Base-by-base conservation (phyloP, 1,140 invertebrate genomes). In the Pogonomyrmex californicus region DNA sequence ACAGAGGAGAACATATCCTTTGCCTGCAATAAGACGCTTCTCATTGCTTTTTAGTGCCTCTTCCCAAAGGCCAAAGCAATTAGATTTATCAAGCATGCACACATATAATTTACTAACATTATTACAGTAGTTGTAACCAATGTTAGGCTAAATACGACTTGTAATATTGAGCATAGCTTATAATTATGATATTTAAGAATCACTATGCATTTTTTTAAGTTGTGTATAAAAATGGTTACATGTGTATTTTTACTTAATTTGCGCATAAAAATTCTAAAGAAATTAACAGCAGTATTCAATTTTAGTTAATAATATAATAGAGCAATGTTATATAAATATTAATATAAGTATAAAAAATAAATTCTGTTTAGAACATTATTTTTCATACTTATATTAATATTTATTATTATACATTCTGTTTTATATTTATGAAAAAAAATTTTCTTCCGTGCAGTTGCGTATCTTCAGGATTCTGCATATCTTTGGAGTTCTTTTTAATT, bases 1-100 rank as follows among this genome's bases (percentile, higher is more conserved):
- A 94, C 90, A 92, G 47, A 68, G 73, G 47, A 86, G 85, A 87
- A 86, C 89, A 87, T 87, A 60, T 89, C 77, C 85, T 91, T 91
- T 17, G 71, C 47, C 58, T 63, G 81, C 89, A 89, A 83, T 91
- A 91, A 91, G 85, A 91, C 81, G 87, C 58, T 82, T 89, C 90
- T 86, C 90, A 63, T 87, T 91, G 66, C 76, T 89, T 91, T 86
- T 71, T 89, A 81, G 79, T 89, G 47, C 62, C 58, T 62, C 77
- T 70, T 87, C 78, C 49, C 51, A 6, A 60, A 41, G 54, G 23
- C 23, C 23, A 23, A 77, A 33, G 49, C 73, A 76, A 81, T 86
- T 86, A 86, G 60, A 86, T 89, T 88, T 78, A 89, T 88, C 47
- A 75, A 70, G 54, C 85, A 79, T 51, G 12, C 36, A 79, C 49